A percentile compares a stretch with the other conserved stretches of the same genome.
These are phyloP conservation scores for Harpegnathos saltator DNA, from an alignment of 1,140 invertebrate species.

Conservation along the genomic window DNA sequence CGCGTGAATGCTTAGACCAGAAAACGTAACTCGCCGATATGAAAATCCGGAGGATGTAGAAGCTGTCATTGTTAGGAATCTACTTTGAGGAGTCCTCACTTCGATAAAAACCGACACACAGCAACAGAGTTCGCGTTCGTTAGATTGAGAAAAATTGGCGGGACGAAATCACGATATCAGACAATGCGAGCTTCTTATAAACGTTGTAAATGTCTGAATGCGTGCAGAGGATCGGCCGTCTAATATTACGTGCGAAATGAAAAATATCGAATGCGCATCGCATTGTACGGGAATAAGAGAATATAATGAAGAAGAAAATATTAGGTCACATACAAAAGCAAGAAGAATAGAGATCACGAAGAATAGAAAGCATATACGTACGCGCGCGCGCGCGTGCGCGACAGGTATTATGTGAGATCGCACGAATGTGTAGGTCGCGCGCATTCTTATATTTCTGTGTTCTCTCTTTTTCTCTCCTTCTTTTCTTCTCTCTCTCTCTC, in stretches of 20 bases:
- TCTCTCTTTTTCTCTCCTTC: conserved; percentile 1
- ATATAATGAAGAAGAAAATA: conserved; percentile 34
- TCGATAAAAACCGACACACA: no score
- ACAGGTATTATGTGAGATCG: conserved; percentile 25
- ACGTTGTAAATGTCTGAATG: no score
- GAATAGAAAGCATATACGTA: conserved; percentile 4
- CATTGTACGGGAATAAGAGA: conserved; percentile 18
- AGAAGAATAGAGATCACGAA: conserved; percentile 34
- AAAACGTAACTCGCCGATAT: no score
- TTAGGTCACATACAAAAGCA: conserved; percentile 26
- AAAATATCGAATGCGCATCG: not conserved
- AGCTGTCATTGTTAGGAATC: no score
- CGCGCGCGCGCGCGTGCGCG: no score
- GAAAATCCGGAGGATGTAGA: no score
- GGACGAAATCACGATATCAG: no score
- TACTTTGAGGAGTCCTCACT: no score
- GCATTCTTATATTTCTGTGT: conserved; percentile 44
- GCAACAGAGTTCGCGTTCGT: no score
- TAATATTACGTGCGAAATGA: not conserved
- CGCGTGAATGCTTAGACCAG: no score
- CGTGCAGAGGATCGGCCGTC: not conserved
- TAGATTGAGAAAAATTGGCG: not conserved
- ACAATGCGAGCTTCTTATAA: no score
- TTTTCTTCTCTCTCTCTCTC: not conserved
- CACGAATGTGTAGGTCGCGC: not conserved